Percentiles rank a stretch among this genome's conserved stretches.
Conservation (phyloP, 2,888 invertebrate genomes). For the Gandaritis pyraliata region DNA sequence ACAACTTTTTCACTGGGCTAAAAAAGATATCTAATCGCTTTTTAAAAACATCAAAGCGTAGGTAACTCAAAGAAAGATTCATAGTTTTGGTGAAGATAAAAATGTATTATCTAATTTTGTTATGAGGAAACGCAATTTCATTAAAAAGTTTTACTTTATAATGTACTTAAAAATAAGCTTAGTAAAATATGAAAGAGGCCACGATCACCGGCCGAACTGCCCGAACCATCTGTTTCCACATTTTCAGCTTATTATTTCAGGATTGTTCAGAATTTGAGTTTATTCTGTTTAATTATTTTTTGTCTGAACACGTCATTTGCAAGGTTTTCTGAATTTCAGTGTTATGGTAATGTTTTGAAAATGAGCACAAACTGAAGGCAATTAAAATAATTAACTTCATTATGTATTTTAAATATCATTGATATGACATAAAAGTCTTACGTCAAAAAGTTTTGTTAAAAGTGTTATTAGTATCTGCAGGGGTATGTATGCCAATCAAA, state of each 20-base stretch:
- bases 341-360: too few species aligned
- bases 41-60: too few species aligned
- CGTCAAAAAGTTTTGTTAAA: too few species aligned
- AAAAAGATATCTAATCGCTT: neutral
- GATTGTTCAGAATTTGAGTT: constrained; percentile 5
- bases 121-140: neutral
- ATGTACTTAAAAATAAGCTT: constrained; percentile 22
- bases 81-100: too few species aligned
- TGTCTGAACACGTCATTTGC: constrained; percentile 21
- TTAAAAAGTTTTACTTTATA: neutral
- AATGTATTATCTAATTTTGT: neutral
- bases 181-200: constrained; percentile 30
- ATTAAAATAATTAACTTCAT: too few species aligned
- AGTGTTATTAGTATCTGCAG: too few species aligned
- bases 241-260: constrained; percentile 34
- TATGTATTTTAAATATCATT: too few species aligned
- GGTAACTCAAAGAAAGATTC: too few species aligned
- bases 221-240: constrained; percentile 36
- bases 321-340: constrained; percentile 21
- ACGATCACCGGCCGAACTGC: constrained; percentile 25
- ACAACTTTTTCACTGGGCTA: constrained; percentile 1
- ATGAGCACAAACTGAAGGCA: too few species aligned
- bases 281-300: constrained; percentile 8
- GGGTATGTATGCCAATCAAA: too few species aligned
- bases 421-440: too few species aligned